A percentile compares a stretch with the other conserved stretches of the same genome.
phyloP scores from a whole-genome alignment of 30 jellyfish, hydroid and myxozoan species.

The Aurelia aurita complex sp. Pacific region DNA sequence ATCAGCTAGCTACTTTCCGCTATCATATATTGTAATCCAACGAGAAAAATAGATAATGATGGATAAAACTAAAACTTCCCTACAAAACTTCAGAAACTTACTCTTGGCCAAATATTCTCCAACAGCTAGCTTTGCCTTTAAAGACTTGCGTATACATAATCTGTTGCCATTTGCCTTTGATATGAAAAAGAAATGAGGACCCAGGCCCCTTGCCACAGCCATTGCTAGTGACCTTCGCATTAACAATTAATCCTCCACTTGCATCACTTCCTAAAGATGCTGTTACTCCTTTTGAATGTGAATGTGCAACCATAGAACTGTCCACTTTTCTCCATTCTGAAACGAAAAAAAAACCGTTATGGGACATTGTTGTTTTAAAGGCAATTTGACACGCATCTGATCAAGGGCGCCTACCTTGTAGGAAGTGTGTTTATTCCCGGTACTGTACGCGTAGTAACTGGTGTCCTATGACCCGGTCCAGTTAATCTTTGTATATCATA shows the following conservation, averaged over 20 bases:
- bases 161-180: slow-evolving; percentile 75
- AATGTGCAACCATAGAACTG: slow-evolving; percentile 52
- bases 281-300: slow-evolving; percentile 29
- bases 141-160: slow-evolving; percentile 77
- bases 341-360: neutral
- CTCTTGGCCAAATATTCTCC: slow-evolving; percentile 69
- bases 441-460: too few species aligned
- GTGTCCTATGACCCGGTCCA: too few species aligned
- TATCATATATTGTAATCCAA: too few species aligned
- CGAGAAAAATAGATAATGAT: too few species aligned
- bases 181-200: slow-evolving; percentile 26
- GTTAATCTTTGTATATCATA: too few species aligned
- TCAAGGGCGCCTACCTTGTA: too few species aligned
- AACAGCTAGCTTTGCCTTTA: slow-evolving; percentile 58
- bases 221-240: slow-evolving; percentile 30
- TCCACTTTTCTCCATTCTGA: slow-evolving; percentile 74
- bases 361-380: too few species aligned
- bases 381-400: too few species aligned
- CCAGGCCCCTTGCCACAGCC: slow-evolving; percentile 33
- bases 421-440: too few species aligned
- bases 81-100: neutral
- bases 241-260: slow-evolving; percentile 30
- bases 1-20: too few species aligned
- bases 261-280: slow-evolving; percentile 1
- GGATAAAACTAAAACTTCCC: too few species aligned